phyloP scores from a whole-genome alignment of 1,140 invertebrate species.

The Cataglyphis hispanica region DNA sequence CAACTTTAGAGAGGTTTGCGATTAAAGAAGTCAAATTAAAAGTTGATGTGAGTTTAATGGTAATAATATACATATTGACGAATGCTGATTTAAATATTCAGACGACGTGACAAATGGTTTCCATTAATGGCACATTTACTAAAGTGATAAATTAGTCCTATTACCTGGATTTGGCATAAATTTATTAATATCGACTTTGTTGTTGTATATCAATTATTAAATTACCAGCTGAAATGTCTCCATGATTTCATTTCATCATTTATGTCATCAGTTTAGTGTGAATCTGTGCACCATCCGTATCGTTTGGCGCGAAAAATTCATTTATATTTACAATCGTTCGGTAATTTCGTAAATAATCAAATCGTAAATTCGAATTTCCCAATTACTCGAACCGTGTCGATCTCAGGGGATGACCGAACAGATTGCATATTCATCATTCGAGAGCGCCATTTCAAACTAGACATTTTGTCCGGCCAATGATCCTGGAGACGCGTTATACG shows the following conservation, averaged over 20 bases:
- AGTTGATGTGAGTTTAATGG: slow-evolving; percentile 3
- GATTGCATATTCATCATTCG: slow-evolving; percentile 42
- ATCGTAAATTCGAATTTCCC: slow-evolving; percentile 28
- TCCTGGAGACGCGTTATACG: slow-evolving; percentile 36
- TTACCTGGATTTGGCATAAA: slow-evolving; percentile 17
- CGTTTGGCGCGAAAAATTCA: slow-evolving; percentile 15
- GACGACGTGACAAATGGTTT: slow-evolving; percentile 19
- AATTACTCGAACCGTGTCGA: slow-evolving; percentile 1
- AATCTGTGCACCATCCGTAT: background rate
- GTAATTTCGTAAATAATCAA: slow-evolving; percentile 37
- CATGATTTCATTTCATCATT: background rate
- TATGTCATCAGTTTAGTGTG: slow-evolving; percentile 7
- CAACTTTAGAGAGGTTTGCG: background rate
- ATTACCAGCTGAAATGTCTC: slow-evolving; percentile 14
- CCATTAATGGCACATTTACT: slow-evolving; percentile 17
- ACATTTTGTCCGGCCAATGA: slow-evolving; percentile 24
- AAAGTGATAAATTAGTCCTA: slow-evolving; percentile 45
- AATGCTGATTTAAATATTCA: slow-evolving; percentile 25
- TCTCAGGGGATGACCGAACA: background rate
- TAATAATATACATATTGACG: slow-evolving; percentile 15
- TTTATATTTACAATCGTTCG: slow-evolving; percentile 30
- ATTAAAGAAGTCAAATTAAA: slow-evolving; percentile 6
- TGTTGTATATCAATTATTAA: slow-evolving; percentile 46
- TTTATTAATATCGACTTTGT: background rate
- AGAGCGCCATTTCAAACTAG: slow-evolving; percentile 26